A percentile compares a stretch with the other conserved stretches of the same genome.
Conservation (phyloP, 2,797 vertebrate species). For the Loriculus beryllinus region DNA sequence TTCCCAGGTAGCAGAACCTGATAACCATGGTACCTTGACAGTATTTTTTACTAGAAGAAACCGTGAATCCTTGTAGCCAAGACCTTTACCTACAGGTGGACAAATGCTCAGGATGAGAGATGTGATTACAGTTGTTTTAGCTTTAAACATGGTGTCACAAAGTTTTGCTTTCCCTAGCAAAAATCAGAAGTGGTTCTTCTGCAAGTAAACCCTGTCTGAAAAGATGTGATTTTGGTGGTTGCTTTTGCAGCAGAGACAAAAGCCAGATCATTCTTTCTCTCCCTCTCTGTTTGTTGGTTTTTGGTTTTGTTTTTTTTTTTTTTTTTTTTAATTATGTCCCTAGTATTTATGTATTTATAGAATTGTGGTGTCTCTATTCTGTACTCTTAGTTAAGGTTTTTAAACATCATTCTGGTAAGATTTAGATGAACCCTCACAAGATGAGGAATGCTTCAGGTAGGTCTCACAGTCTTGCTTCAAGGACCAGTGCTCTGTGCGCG, state of each 20-base stretch:
- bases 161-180: neutral
- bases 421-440: neutral
- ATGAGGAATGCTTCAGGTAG: neutral
- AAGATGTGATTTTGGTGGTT: neutral
- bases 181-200: neutral
- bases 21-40: neutral
- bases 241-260: neutral
- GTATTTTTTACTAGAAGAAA: neutral
- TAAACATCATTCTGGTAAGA: neutral
- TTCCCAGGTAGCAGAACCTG: neutral
- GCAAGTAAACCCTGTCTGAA: neutral
- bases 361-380: neutral
- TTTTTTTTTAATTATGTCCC: neutral
- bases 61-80: neutral
- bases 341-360: neutral
- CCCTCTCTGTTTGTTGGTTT: neutral
- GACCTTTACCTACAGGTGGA: neutral
- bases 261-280: fast-evolving
- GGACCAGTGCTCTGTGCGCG: neutral
- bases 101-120: neutral
- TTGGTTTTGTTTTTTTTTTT: neutral
- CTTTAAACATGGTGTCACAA: neutral
- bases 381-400: neutral
- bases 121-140: neutral
- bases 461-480: neutral